Base-by-base conservation (phyloP, 2,113 vertebrate genomes). In the Planiliza haematocheilus region DNA sequence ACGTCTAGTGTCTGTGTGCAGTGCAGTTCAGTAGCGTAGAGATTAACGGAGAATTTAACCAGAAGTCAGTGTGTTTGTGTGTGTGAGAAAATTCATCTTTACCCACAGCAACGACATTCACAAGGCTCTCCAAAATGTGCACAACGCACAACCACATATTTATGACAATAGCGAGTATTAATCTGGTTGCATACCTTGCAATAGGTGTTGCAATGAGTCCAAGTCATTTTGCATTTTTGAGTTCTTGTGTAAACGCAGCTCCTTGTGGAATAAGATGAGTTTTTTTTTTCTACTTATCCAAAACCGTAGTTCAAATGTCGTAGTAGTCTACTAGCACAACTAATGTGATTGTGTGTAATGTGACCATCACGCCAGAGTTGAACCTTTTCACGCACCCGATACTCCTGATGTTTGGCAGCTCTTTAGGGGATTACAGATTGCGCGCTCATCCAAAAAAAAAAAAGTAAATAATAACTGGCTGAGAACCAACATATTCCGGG, bases 41-140 rank as follows among this genome's bases (percentile, higher is more conserved):
- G 49, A 74, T 80, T 74, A 70, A 81, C 58, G 14, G 13, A 61
- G 53, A 18, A 53, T 37, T 7, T 65, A 45, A 37, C 43, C 74
- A 82, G 58, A 80, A 56, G 13, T 39, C 18, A 8, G 30, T 72
- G 39, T 42, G 18, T 24, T 18, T 51, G 60, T 74, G 36, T 38
- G 20, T 21, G 34, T 60, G 61, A 84, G 79, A 8, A 64, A 79
- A 82, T 64, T 80, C 68, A 74, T 90, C 61, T 86, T 30, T 70
- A 62, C 36, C 78, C 77, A 24, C 62, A n/a, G 17, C 45, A 78
- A 30, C 24, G 17, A 59, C 49, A 20, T 36, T 30, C 38, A 52
- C n/a, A 48, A 63, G n/a, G 12, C 42, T 45, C 24, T 42, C 3
- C 14, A n/a, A 55, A 52, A 51, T 67, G 2, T 5, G 6, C 24